Conservation (phyloP, 2,113 vertebrate species). For the Microtus richardsoni region DNA sequence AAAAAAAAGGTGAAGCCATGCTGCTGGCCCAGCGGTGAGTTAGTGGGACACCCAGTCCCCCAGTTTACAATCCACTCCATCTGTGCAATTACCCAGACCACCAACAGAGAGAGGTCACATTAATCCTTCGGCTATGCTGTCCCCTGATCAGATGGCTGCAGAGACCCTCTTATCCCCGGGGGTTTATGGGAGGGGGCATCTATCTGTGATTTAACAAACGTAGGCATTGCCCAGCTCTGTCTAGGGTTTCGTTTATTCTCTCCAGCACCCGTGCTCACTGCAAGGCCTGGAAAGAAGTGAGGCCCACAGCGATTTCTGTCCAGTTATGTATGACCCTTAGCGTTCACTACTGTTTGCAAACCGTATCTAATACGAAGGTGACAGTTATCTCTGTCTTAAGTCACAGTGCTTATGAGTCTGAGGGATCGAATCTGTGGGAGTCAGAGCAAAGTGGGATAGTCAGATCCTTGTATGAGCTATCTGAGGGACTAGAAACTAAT, state of each 20-base stretch:
- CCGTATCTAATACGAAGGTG: not conserved
- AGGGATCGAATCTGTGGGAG: not conserved
- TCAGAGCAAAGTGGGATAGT: not conserved
- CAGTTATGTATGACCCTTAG: not conserved
- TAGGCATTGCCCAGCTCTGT: not conserved
- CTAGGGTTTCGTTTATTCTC: not conserved
- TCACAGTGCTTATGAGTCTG: not conserved
- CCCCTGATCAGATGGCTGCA: constrained; percentile 80
- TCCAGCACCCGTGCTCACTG: not conserved
- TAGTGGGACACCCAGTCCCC: constrained; percentile 80
- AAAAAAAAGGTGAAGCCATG: constrained; percentile 61
- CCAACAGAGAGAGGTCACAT: constrained; percentile 85
- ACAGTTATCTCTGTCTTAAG: not conserved
- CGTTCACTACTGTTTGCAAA: not conserved
- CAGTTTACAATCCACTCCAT: constrained; percentile 86
- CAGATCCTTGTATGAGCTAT: not conserved
- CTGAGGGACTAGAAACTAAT: not conserved
- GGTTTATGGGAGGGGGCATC: not conserved
- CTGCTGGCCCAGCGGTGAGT: constrained; percentile 79
- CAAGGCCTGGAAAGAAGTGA: not conserved
- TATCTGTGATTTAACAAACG: constrained; percentile 59
- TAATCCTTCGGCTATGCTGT: constrained; percentile 82
- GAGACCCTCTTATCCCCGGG: constrained; percentile 50
- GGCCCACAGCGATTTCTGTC: not conserved
- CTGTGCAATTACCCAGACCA: constrained; percentile 88